A percentile compares a stretch with the other conserved stretches of the same genome.
Evolutionary conservation across 2,888 invertebrate genomes (phyloP).

Genomic region (Spialia ferax): DNA sequence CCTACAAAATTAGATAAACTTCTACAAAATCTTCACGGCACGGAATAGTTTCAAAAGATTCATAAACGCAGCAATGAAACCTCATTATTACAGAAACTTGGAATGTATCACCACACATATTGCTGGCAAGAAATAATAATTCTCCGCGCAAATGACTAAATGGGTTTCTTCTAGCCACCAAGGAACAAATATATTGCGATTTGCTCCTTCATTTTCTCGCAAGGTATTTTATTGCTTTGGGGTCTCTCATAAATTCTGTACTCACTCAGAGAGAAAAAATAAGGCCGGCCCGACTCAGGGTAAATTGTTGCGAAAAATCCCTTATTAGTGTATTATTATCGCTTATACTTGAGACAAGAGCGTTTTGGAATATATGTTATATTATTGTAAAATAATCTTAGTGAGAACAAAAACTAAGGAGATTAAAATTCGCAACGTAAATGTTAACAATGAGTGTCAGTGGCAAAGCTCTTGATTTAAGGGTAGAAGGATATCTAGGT

Average conservation of each 20-base stretch:
- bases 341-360: constrained; percentile 52
- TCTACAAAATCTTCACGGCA: neutral
- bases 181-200: constrained; percentile 85
- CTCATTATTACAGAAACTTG: constrained; percentile 23
- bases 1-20: neutral
- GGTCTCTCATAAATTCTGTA: constrained; percentile 83
- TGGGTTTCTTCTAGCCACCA: constrained; percentile 76
- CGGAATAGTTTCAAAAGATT: neutral
- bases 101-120: constrained; percentile 40
- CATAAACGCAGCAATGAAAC: constrained; percentile 9
- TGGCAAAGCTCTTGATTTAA: no score
- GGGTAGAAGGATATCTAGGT: no score
- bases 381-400: no score
- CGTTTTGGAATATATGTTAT: constrained; percentile 4
- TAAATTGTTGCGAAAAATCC: constrained; percentile 77
- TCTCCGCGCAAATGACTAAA: constrained; percentile 74
- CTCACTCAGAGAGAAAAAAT: constrained; percentile 83
- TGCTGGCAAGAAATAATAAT: constrained; percentile 60
- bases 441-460: no score
- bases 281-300: constrained; percentile 72
- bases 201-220: constrained; percentile 85
- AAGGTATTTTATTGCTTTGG: constrained; percentile 86
- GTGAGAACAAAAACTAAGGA: no score
- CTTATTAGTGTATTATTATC: constrained; percentile 78
- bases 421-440: no score